A percentile compares a stretch with the other conserved stretches of the same genome.
phyloP scores from a whole-genome alignment of 2,797 vertebrate genomes.

The Microctenopoma stevenorrisi region DNA sequence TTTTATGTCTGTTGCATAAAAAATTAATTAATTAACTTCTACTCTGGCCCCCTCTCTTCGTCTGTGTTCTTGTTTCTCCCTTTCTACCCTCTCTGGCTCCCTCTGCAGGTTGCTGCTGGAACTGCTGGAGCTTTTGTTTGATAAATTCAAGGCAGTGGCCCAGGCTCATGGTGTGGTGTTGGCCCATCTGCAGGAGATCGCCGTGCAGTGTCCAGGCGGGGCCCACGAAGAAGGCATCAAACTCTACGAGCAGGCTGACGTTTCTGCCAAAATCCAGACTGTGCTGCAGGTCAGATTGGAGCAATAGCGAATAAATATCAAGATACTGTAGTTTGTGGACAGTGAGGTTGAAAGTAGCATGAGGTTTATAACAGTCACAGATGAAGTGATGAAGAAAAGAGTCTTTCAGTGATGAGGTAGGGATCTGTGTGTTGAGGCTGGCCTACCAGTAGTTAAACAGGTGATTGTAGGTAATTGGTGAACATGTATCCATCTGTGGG shows the following conservation, averaged over 20 bases:
- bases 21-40: not conserved
- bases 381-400: too few relatives aligned
- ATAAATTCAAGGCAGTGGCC: constrained; percentile 97
- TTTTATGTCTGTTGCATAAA: too few relatives aligned
- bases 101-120: constrained; percentile 91
- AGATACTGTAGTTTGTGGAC: not conserved
- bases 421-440: not conserved
- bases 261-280: constrained; percentile 97
- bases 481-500: not conserved
- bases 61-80: not conserved
- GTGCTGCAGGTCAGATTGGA: constrained; percentile 91
- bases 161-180: constrained; percentile 92
- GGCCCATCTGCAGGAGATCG: constrained; percentile 90
- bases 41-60: not conserved
- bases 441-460: not conserved
- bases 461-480: not conserved
- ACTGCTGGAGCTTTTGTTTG: constrained; percentile 94
- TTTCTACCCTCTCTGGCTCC: constrained; percentile 65
- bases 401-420: not conserved
- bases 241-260: constrained; percentile 97
- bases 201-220: constrained; percentile 80
- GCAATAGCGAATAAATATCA: not conserved
- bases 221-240: constrained; percentile 91
- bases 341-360: not conserved
- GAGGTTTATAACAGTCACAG: not conserved